Evolutionary conservation across 1,140 invertebrate genomes (phyloP).

Genomic region (Limonius californicus): DNA sequence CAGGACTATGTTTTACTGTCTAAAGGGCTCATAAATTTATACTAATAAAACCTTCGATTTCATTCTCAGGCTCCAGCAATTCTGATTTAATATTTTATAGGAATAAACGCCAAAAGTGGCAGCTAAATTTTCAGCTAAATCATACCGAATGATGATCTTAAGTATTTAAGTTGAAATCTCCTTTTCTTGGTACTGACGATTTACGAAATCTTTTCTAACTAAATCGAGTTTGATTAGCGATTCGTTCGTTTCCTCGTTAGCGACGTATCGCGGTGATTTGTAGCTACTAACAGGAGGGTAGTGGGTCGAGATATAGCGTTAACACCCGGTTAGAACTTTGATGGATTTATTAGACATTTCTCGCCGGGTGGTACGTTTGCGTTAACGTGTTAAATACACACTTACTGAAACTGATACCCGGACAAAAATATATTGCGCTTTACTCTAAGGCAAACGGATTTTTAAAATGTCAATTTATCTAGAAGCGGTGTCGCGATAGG

Average conservation of each 20-base stretch:
- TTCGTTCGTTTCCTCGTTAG: constrained; percentile 25
- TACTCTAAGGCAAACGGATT: too few relatives aligned
- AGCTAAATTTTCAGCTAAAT: too few relatives aligned
- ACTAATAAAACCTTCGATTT: too few relatives aligned
- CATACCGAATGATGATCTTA: too few relatives aligned
- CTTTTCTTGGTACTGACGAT: not conserved
- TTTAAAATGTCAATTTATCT: too few relatives aligned
- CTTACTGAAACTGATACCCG: constrained; percentile 1
- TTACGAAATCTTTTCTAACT: not conserved
- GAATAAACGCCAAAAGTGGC: too few relatives aligned
- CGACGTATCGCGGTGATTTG: constrained; percentile 26
- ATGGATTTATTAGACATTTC: constrained; percentile 29
- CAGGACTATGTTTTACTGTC: too few relatives aligned
- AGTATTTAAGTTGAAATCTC: not conserved
- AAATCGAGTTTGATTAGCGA: constrained; percentile 16
- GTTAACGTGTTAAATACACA: constrained; percentile 11
- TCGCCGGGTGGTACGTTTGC: constrained; percentile 19
- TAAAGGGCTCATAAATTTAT: too few relatives aligned
- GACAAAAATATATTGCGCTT: too few relatives aligned
- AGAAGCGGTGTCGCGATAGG: too few relatives aligned
- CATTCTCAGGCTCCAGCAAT: too few relatives aligned
- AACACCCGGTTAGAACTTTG: constrained; percentile 23
- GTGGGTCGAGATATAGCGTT: constrained; percentile 24
- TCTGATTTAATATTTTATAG: too few relatives aligned
- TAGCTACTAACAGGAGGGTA: constrained; percentile 17